Evolutionary conservation across 1,140 invertebrate genomes (phyloP).

Genomic region (Oscheius sp.): DNA sequence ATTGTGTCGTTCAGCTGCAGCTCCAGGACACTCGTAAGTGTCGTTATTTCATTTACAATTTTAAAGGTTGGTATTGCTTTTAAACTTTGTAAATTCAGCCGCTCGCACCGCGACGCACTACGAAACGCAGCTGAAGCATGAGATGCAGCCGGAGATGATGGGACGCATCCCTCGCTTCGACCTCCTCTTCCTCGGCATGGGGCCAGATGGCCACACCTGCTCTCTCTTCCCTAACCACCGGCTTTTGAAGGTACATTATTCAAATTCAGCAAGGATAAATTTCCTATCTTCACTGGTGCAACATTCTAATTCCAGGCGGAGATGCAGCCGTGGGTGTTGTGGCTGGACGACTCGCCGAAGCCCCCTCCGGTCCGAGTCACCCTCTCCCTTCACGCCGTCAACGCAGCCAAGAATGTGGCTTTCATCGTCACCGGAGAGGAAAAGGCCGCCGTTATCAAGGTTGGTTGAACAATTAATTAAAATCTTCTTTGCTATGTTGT

Average conservation of each 20-base stretch:
- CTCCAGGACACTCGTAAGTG: conserved; percentile 40
- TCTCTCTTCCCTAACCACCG: conserved; percentile 88
- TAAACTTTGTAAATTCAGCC: conserved; percentile 38
- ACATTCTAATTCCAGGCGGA: not conserved
- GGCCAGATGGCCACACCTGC: conserved; percentile 97
- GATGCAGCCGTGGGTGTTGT: conserved; percentile 71
- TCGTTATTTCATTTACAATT: too few relatives aligned
- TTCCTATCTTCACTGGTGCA: too few relatives aligned
- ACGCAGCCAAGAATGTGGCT: conserved; percentile 77
- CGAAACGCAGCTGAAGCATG: conserved; percentile 33
- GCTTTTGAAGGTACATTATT: conserved; percentile 69
- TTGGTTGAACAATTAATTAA: conserved; percentile 59
- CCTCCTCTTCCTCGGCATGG: conserved; percentile 85
- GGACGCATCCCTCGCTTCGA: conserved; percentile 70
- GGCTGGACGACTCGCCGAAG: conserved; percentile 89
- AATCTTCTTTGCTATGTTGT: conserved; percentile 1
- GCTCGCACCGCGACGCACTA: conserved; percentile 33
- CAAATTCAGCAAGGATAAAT: not conserved
- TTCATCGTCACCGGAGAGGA: conserved; percentile 79
- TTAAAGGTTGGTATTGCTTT: too few relatives aligned
- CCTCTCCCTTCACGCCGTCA: conserved; percentile 85
- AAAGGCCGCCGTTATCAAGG: conserved; percentile 86
- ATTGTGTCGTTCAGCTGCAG: conserved; percentile 40
- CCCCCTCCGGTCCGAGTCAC: conserved; percentile 86
- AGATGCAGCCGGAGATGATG: conserved; percentile 14